A percentile compares a stretch with the other conserved stretches of the same genome.
phyloP scores from a whole-genome alignment of 2,113 vertebrate species.

The Gadus chalcogrammus region DNA sequence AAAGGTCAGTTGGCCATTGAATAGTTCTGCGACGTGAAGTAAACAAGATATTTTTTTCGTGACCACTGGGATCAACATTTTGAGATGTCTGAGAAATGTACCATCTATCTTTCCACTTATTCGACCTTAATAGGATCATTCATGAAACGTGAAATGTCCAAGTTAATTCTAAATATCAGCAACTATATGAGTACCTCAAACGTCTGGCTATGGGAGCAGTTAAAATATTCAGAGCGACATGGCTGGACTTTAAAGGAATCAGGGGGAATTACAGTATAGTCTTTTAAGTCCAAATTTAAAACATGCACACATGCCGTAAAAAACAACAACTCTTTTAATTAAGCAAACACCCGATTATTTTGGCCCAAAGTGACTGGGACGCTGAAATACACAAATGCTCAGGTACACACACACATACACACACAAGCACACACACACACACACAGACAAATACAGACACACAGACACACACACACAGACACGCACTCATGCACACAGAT shows the following conservation, averaged over 20 bases:
- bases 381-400: not conserved
- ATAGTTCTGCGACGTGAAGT: too few species aligned
- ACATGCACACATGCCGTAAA: constrained; percentile 12
- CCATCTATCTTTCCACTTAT: too few species aligned
- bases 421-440: not conserved
- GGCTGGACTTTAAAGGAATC: constrained; percentile 11
- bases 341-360: constrained; percentile 22
- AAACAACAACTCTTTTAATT: constrained; percentile 22
- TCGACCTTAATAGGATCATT: too few species aligned
- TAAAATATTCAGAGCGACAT: constrained; percentile 13
- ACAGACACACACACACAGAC: too few species aligned
- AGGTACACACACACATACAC: not conserved
- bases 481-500: not conserved
- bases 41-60: too few species aligned
- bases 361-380: constrained; percentile 4
- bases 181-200: too few species aligned
- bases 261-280: constrained; percentile 5
- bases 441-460: not conserved
- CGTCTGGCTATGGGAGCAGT: not conserved
- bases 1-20: constrained; percentile 1
- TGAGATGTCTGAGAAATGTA: too few species aligned
- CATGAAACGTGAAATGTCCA: too few species aligned
- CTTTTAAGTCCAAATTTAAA: constrained; percentile 28
- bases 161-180: too few species aligned
- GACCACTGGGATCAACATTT: too few species aligned